Conservation (phyloP, 2,888 invertebrate species). For the Drosophila pseudotakahashii region DNA sequence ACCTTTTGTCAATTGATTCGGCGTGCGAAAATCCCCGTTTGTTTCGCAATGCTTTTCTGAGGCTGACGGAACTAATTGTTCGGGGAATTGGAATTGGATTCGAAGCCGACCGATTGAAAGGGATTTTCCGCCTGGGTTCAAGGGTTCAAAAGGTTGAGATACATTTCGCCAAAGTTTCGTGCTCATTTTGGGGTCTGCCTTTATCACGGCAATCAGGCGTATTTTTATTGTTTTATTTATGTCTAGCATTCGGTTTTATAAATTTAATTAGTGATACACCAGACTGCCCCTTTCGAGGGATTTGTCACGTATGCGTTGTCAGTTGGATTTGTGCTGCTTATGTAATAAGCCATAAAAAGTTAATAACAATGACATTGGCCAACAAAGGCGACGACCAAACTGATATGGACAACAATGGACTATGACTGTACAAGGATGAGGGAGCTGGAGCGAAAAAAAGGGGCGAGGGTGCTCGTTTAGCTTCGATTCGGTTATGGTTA, state of each 20-base stretch:
- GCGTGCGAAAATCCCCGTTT: slow-evolving; percentile 32
- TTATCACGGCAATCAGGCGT: slow-evolving; percentile 29
- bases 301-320: slow-evolving; percentile 67
- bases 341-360: slow-evolving; percentile 79
- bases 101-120: slow-evolving; percentile 39
- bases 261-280: slow-evolving; percentile 69
- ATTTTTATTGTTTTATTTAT: slow-evolving; percentile 43
- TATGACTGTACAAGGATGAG: neutral
- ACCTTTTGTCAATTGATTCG: slow-evolving; percentile 79
- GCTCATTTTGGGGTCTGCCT: slow-evolving; percentile 25
- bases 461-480: slow-evolving; percentile 24
- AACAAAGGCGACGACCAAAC: slow-evolving; percentile 50
- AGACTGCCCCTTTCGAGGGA: slow-evolving; percentile 6
- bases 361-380: slow-evolving; percentile 73
- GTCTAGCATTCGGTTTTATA: slow-evolving; percentile 22
- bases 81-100: slow-evolving; percentile 51
- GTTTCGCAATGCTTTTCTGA: neutral
- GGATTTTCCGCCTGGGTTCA: slow-evolving; percentile 30
- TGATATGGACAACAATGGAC: slow-evolving; percentile 48
- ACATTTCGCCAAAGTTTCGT: neutral
- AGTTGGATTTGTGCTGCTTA: slow-evolving; percentile 71
- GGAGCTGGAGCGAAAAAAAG: neutral
- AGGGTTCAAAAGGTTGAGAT: slow-evolving; percentile 29
- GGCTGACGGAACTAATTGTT: slow-evolving; percentile 48
- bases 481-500: slow-evolving; percentile 74